phyloP scores from a whole-genome alignment of 2,888 invertebrate species.

The Chamaedrilus cognettii region DNA sequence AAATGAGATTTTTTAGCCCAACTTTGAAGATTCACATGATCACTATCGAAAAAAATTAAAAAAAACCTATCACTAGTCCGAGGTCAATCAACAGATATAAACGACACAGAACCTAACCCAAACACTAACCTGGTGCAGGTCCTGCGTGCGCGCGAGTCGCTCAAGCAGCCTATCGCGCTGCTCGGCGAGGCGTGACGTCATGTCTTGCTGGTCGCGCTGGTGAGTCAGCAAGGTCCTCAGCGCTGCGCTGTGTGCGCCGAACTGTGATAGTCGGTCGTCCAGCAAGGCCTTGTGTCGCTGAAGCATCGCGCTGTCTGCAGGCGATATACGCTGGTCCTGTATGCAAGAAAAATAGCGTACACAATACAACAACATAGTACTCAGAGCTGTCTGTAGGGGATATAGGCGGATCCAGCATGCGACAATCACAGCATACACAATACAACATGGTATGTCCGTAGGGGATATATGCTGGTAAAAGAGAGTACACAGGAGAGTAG shows the following conservation, averaged over 20 bases:
- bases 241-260: constrained; percentile 53
- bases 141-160: constrained; percentile 51
- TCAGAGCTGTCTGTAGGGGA: no score
- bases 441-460: no score
- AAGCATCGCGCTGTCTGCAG: constrained; percentile 44
- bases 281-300: constrained; percentile 51
- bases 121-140: constrained; percentile 48
- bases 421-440: no score
- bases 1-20: no score
- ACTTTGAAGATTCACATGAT: no score
- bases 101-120: neutral
- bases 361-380: no score
- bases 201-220: constrained; percentile 51
- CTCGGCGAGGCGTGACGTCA: constrained; percentile 44
- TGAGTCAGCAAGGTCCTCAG: constrained; percentile 51
- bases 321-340: constrained; percentile 45
- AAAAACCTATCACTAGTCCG: neutral
- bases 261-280: constrained; percentile 52
- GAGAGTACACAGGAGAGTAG: no score
- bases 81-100: neutral
- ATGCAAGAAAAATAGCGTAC: no score
- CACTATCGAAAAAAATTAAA: neutral
- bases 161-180: constrained; percentile 53
- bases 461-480: no score
- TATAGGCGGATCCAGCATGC: no score